These are phyloP conservation scores for Loripinus fragilis DNA, from an alignment of 2,888 invertebrate species.

Conservation along the genomic window DNA sequence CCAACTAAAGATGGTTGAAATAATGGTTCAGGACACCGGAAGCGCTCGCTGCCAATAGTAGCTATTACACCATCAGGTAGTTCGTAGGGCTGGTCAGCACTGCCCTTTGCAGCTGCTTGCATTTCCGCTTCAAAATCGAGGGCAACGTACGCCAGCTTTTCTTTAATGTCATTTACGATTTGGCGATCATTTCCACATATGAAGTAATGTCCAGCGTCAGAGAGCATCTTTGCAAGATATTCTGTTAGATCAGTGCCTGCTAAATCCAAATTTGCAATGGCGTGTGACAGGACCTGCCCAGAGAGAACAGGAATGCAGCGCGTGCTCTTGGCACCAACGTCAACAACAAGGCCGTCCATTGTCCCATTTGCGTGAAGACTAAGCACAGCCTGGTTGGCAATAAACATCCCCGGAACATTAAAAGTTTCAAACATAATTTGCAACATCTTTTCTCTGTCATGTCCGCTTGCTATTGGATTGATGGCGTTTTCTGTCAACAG, in stretches of 20 bases:
- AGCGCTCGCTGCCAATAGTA: not conserved
- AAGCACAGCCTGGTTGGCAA: constrained; percentile 12
- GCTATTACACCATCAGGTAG: constrained; percentile 78
- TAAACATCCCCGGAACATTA: not conserved
- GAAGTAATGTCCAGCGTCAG: not conserved
- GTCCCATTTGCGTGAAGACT: constrained; percentile 6
- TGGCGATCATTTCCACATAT: not conserved
- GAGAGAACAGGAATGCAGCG: constrained; percentile 2
- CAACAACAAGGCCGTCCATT: constrained; percentile 9
- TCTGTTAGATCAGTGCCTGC: constrained; percentile 17
- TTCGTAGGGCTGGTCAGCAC: constrained; percentile 79
- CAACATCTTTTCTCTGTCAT: constrained; percentile 23
- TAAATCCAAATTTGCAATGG: constrained; percentile 35
- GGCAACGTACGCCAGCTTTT: not conserved
- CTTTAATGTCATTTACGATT: not conserved
- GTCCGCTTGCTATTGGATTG: constrained; percentile 16
- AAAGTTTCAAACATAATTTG: constrained; percentile 28
- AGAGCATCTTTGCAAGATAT: constrained; percentile 9
- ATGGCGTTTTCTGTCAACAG: not conserved
- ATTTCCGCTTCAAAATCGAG: constrained; percentile 19
- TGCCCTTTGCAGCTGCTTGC: constrained; percentile 67
- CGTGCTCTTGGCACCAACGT: not conserved
- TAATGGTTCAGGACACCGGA: constrained; percentile 68
- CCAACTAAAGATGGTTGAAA: constrained; percentile 80
- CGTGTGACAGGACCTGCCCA: constrained; percentile 14